Conservation (phyloP, 2,113 vertebrate genomes). For the Menidia beryllina region DNA sequence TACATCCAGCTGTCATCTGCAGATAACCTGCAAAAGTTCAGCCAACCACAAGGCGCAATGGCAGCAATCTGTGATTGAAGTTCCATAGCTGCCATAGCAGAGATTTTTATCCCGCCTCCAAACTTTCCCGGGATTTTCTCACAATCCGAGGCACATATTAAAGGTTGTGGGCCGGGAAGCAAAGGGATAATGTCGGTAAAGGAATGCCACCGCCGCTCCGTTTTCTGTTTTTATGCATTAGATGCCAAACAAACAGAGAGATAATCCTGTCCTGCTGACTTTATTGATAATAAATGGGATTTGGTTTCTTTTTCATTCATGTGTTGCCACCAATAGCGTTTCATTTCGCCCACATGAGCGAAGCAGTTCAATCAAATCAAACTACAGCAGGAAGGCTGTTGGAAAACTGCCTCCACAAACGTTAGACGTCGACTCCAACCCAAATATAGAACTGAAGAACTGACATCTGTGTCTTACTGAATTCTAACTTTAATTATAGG, state of each 20-base stretch:
- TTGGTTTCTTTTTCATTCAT: not conserved
- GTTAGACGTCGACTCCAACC: not conserved
- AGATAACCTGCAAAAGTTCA: constrained; percentile 12
- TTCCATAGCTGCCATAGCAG: not conserved
- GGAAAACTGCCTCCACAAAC: not conserved
- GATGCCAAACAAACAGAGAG: not conserved
- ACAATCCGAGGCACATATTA: not conserved
- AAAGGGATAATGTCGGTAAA: constrained; percentile 9
- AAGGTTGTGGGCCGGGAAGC: not conserved
- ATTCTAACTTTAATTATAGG: not conserved
- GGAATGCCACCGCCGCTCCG: not conserved
- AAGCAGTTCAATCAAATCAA: not conserved
- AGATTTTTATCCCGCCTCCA: not conserved
- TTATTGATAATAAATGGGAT: not conserved
- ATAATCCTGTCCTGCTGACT: not conserved
- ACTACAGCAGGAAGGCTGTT: not conserved
- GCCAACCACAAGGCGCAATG: constrained; percentile 3
- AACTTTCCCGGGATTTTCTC: not conserved
- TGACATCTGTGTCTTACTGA: not conserved
- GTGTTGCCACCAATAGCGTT: not conserved
- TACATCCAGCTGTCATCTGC: not conserved
- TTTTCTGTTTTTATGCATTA: not conserved
- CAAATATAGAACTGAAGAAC: not conserved
- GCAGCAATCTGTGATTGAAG: constrained; percentile 1
- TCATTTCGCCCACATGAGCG: not conserved